Evolutionary conservation across 2,888 invertebrate species (phyloP).

Genomic region (Galerucella calmariensis): DNA sequence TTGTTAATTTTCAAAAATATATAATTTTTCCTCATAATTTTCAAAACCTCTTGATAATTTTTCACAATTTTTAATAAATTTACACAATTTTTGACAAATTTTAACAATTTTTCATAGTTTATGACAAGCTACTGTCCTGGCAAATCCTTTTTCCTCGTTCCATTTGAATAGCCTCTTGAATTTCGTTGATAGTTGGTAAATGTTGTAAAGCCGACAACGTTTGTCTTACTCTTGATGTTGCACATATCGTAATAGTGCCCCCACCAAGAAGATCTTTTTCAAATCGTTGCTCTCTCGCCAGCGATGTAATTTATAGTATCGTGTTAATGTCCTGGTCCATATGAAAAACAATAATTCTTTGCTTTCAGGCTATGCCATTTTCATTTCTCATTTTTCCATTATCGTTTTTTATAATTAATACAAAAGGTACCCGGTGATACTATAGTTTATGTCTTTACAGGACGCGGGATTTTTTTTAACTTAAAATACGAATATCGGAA

Average conservation of each 20-base stretch:
- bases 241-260: constrained; percentile 46
- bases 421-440: constrained; percentile 49
- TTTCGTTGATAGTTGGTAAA: neutral
- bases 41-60: no score
- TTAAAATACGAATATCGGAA: neutral
- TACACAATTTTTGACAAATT: no score
- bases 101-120: no score
- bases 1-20: no score
- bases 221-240: constrained; percentile 39
- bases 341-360: constrained; percentile 57
- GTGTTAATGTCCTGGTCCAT: constrained; percentile 56
- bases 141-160: no score
- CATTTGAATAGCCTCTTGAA: constrained; percentile 27
- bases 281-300: constrained; percentile 49
- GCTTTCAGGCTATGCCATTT: constrained; percentile 51
- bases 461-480: neutral
- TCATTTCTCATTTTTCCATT: constrained; percentile 51
- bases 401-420: constrained; percentile 53
- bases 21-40: no score
- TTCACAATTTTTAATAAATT: no score
- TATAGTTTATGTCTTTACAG: constrained; percentile 45
- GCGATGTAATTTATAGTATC: constrained; percentile 57
- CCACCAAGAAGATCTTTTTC: constrained; percentile 44
- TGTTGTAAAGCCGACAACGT: neutral
- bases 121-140: no score